These are phyloP conservation scores for Equus przewalskii DNA, from an alignment of 2,113 vertebrate species.

Conservation along the genomic window DNA sequence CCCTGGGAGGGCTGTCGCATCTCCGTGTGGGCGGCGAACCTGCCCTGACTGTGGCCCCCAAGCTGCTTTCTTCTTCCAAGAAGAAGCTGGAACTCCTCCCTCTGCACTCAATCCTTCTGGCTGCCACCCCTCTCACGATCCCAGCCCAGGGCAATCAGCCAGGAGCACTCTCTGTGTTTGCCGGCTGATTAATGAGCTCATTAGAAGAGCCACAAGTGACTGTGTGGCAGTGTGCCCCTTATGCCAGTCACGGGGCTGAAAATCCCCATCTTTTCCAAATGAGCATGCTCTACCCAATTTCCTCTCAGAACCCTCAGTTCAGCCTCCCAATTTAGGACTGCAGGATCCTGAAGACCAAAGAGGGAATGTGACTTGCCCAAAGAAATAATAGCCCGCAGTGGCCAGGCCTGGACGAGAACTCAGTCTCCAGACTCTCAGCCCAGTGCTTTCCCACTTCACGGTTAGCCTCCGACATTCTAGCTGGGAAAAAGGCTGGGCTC, in stretches of 20 bases:
- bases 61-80: neutral
- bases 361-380: neutral
- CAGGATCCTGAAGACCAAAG: neutral
- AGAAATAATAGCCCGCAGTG: neutral
- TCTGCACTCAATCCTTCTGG: conserved; percentile 40
- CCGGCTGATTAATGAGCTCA: neutral
- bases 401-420: neutral
- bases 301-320: neutral
- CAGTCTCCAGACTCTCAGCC: neutral
- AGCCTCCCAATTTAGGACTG: neutral
- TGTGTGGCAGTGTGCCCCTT: neutral
- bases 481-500: neutral
- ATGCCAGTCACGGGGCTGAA: neutral
- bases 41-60: neutral
- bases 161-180: neutral
- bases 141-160: neutral
- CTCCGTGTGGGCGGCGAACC: neutral
- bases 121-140: neutral
- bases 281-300: neutral
- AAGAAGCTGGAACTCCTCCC: conserved; percentile 61
- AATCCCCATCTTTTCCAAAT: neutral
- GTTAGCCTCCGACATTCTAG: neutral
- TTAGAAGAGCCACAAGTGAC: neutral
- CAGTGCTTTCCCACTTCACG: neutral
- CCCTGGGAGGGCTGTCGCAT: neutral